phyloP scores from a whole-genome alignment of 1,140 invertebrate genomes.

The Camponotus vicinus region DNA sequence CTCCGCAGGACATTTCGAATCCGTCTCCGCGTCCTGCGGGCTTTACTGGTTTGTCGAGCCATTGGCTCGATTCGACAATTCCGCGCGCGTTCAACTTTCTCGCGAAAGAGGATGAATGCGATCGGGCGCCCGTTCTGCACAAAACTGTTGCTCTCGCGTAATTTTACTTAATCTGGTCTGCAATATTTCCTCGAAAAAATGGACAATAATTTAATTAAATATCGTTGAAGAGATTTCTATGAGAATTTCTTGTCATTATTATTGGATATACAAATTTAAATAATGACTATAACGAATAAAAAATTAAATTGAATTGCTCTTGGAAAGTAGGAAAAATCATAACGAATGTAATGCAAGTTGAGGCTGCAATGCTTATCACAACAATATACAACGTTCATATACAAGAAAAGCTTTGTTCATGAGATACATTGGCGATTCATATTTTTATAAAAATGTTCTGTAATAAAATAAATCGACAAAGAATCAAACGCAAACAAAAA shows the following conservation, averaged over 20 bases:
- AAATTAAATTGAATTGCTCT: background rate
- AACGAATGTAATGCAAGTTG: background rate
- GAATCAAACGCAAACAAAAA: background rate
- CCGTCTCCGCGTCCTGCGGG: conserved; percentile 76
- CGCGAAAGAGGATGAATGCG: conserved; percentile 52
- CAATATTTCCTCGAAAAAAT: background rate
- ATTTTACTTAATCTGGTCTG: conserved; percentile 27
- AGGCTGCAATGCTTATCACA: background rate
- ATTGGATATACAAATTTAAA: background rate
- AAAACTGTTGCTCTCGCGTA: conserved; percentile 61
- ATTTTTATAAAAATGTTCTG: background rate
- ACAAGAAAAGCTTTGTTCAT: background rate
- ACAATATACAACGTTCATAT: background rate
- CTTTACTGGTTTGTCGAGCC: conserved; percentile 83
- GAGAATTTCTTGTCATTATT: background rate
- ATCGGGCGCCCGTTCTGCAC: conserved; percentile 21
- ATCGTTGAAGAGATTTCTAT: background rate
- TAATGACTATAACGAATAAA: background rate
- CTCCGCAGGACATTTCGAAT: conserved; percentile 82
- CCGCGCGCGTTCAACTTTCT: conserved; percentile 58
- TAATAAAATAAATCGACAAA: background rate
- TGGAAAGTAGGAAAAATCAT: background rate
- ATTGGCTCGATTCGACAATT: conserved; percentile 79
- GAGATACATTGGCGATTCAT: background rate
- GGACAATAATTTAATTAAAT: background rate